Evolutionary conservation across 2,888 invertebrate genomes (phyloP), one percentile per base, ranked within the genome.

Genomic region (Digitonthophagus gazella): DNA sequence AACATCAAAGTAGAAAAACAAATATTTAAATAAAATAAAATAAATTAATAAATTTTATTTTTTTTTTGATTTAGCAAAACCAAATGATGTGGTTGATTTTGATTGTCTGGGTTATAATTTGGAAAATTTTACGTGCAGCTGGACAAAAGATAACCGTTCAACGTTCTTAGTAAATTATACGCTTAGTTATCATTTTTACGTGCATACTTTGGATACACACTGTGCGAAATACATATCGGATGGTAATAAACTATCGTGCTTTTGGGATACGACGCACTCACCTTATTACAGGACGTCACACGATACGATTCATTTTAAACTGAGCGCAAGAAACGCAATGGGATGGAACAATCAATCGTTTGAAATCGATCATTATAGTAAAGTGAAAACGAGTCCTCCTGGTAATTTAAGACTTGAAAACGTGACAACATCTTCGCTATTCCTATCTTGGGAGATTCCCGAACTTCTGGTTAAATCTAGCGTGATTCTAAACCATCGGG

Each of bases 71-170:
- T 64, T 78, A 88, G 88, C 80, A 56, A 84, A 86, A 67, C 94
- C 94, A 0, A 79, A 84, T 70, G 81, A 85, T 74, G 90, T 93
- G 1, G 81, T 83, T 5, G 88, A 93, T 79, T 93, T 95, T 76
- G 83, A 83, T 19, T 96, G 95, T 78, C 82, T 89, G 64, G 90
- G 93, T 8, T 84, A 86, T 72, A 92, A 95, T 79, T 90, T 91
- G 83, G 87, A 90, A 66, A 87, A 87, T 75, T 83, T 95, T 74
- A 90, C 87, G 11, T 96, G 95, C 78, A 86, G 88, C 1, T 95
- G 94, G 90, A 87, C 86, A 0, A 0, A n/a, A 1, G 61, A 61
- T n/a, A n/a, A n/a, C n/a, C n/a, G n/a, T n/a, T n/a, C n/a, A n/a
- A n/a, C n/a, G n/a, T n/a, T n/a, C n/a, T n/a, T n/a, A 15, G 90